A percentile compares a stretch with the other conserved stretches of the same genome.
phyloP scores from a whole-genome alignment of 2,113 vertebrate genomes.

The Ifrita kowaldi region DNA sequence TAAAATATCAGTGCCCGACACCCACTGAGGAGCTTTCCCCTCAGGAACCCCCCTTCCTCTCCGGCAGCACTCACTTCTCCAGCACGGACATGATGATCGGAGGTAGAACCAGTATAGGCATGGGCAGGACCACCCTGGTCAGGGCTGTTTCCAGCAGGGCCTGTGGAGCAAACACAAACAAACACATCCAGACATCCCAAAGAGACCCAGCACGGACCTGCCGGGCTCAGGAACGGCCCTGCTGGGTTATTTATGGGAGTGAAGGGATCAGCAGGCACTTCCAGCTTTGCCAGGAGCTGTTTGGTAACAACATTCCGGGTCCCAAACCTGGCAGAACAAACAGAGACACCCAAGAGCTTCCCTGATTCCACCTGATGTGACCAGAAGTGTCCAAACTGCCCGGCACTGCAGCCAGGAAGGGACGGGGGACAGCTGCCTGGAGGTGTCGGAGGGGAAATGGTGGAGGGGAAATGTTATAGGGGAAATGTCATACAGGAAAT shows the following conservation, averaged over 20 bases:
- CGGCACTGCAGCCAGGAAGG: fast-evolving
- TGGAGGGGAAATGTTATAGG: no score
- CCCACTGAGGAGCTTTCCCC: not conserved
- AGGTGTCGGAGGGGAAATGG: not conserved
- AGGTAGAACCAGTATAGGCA: slow-evolving; percentile 92
- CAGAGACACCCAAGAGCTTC: not conserved
- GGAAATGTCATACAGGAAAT: not conserved
- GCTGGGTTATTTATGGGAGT: fast-evolving
- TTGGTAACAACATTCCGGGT: not conserved
- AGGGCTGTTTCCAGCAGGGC: slow-evolving; percentile 90
- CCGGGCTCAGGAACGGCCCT: not conserved
- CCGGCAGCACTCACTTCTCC: slow-evolving; percentile 84
- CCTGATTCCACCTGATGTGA: not conserved
- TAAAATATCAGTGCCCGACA: not conserved
- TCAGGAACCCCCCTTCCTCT: fast-evolving
- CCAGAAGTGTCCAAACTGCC: not conserved
- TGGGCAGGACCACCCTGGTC: slow-evolving; percentile 88
- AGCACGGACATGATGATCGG: slow-evolving; percentile 88
- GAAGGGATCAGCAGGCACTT: not conserved
- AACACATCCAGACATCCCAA: not conserved
- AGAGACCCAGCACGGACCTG: not conserved
- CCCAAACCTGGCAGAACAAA: not conserved
- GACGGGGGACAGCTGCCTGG: not conserved
- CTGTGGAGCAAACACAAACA: slow-evolving; percentile 62
- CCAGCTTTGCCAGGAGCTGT: not conserved